A percentile compares a stretch with the other conserved stretches of the same genome.
Conservation (phyloP, 2,797 vertebrate species). For the Oreochromis mossambicus region DNA sequence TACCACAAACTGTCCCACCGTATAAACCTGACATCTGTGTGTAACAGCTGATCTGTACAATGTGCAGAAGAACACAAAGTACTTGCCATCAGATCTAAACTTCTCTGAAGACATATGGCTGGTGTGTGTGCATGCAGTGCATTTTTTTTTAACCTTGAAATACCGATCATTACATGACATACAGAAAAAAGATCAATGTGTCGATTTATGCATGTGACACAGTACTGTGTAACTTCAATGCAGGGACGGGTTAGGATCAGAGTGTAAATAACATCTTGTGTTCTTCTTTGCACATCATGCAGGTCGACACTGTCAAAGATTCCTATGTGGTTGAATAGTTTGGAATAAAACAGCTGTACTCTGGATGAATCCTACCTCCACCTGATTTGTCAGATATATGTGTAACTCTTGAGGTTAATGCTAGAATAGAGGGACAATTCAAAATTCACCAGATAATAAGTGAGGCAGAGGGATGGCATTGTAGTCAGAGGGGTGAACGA, state of each 20-base stretch:
- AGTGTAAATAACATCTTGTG: too few relatives aligned
- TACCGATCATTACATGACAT: too few relatives aligned
- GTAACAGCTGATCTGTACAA: not conserved
- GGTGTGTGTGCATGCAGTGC: too few relatives aligned
- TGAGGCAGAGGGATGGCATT: not conserved
- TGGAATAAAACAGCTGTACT: not conserved
- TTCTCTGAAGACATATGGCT: too few relatives aligned
- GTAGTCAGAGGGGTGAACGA: not conserved
- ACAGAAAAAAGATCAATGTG: too few relatives aligned
- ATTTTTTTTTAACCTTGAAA: too few relatives aligned
- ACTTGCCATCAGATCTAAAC: accelerated
- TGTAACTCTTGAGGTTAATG: not conserved
- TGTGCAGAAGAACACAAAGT: not conserved
- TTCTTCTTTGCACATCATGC: not conserved
- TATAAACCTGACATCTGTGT: not conserved
- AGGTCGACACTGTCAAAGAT: not conserved
- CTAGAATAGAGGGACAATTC: accelerated
- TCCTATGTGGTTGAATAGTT: not conserved
- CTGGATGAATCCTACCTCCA: not conserved
- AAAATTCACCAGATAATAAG: not conserved
- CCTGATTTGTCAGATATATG: accelerated
- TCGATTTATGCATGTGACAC: too few relatives aligned
- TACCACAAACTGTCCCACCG: not conserved
- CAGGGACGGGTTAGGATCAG: too few relatives aligned
- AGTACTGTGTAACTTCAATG: too few relatives aligned